Evolutionary conservation across 2,113 vertebrate species (phyloP), one percentile per base, ranked within the genome.

Genomic region (Ceyx margarethae): DNA sequence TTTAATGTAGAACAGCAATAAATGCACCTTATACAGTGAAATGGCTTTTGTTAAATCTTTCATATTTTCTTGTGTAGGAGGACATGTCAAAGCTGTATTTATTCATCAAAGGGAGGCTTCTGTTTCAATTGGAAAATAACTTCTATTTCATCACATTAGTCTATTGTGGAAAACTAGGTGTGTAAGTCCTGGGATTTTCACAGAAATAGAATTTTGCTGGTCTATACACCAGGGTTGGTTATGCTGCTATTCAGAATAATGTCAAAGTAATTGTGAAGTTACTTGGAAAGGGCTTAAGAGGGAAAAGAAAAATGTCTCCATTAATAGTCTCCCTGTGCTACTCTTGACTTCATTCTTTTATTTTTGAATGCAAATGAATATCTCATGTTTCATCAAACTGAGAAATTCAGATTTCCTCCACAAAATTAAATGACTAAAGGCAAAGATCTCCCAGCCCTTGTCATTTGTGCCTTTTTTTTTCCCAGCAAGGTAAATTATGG

Each of bases 1-100:
- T 57, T 95, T 91, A 94, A 83, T 96, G 92, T 97, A 94, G 91
- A 83, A 88, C 40, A 88, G 77, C 89, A 95, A 86, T 96, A 95
- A 95, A 91, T 93, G 65, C 74, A 90, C 56, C 85, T 94, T 90
- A 91, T 29, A 65, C 29, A 37, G 91, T 95, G 48, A 81, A 95
- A 92, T 11, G 64, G 56, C 50, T 73, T 77, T 95, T 97, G 86
- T 94, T 95, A 96, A 94, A 88, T 91, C 23, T 83, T 91, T 74
- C 31, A 84, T 50, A 64, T 87, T 95, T 96, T 94, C 57, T 87
- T 90, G 13, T 81, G 73, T 80, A 85, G 71, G 51, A 76, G 83
- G 29, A 74, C 11, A 35, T 88, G 11, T 82, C 57, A 79, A 86
- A 90, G 88, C 31, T 3, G 6, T 81, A 90, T 95, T 96, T 81